phyloP scores from a whole-genome alignment of 1,140 invertebrate species.

The Riptortus pedestris region DNA sequence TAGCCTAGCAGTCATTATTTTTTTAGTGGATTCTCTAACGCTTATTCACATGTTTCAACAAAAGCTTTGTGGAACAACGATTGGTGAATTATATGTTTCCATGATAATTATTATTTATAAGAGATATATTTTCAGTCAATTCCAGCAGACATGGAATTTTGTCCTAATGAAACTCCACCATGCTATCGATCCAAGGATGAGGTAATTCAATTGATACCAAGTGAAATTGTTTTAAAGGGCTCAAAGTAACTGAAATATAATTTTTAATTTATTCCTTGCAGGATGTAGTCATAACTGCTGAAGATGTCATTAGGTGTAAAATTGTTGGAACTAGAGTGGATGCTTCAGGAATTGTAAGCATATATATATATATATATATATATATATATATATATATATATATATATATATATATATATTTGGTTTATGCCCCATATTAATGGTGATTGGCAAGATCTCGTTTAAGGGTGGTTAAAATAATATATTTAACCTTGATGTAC shows the following conservation, averaged over 20 bases:
- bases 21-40: too few species aligned
- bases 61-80: too few species aligned
- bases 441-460: constrained; percentile 2
- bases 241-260: background rate
- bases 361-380: constrained; percentile 22
- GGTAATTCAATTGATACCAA: constrained; percentile 37
- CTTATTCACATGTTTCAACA: too few species aligned
- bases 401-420: too few species aligned
- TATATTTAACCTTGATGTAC: background rate
- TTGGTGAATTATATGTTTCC: too few species aligned
- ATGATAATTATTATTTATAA: too few species aligned
- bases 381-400: constrained; percentile 11
- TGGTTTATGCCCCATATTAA: too few species aligned
- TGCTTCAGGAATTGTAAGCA: constrained; percentile 77
- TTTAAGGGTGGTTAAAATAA: background rate
- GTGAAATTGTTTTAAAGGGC: constrained; percentile 17
- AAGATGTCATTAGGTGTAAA: constrained; percentile 96
- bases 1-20: too few species aligned
- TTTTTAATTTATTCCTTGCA: constrained; percentile 33
- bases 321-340: constrained; percentile 97
- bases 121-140: constrained; percentile 85
- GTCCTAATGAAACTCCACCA: constrained; percentile 91
- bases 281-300: constrained; percentile 92
- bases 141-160: constrained; percentile 98
- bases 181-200: constrained; percentile 99